Conservation (phyloP, 2,797 vertebrate genomes). For the Rhinoraja longicauda region DNA sequence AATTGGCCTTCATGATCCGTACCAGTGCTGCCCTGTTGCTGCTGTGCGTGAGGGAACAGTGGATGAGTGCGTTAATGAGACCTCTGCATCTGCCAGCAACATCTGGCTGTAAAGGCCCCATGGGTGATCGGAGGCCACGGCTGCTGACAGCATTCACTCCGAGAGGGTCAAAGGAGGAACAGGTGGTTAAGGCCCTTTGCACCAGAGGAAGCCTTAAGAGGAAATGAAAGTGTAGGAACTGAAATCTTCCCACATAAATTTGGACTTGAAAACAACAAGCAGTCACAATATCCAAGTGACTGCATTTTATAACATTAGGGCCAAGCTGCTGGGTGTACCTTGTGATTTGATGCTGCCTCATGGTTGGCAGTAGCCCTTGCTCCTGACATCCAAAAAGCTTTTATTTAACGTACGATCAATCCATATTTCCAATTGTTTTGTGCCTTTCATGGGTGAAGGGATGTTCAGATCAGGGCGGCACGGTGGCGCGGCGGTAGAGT, state of each 20-base stretch:
- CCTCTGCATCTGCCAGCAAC: background rate
- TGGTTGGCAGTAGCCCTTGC: background rate
- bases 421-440: background rate
- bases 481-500: too few relatives aligned
- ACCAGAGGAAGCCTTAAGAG: background rate
- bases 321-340: background rate
- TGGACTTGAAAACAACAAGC: background rate
- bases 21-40: background rate
- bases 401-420: background rate
- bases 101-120: background rate
- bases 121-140: background rate
- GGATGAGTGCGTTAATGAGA: background rate
- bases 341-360: background rate
- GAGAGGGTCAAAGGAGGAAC: background rate
- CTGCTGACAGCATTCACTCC: background rate
- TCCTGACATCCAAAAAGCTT: background rate
- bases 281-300: background rate
- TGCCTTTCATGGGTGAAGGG: background rate
- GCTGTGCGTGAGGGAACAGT: background rate
- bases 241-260: background rate
- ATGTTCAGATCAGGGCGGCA: background rate
- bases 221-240: slow-evolving; percentile 9
- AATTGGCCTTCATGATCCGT: background rate
- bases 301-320: background rate
- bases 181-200: slow-evolving; percentile 18